A percentile compares a stretch with the other conserved stretches of the same genome.
These are phyloP conservation scores for Troides helena DNA, from an alignment of 2,888 invertebrate species.

Conservation along the genomic window DNA sequence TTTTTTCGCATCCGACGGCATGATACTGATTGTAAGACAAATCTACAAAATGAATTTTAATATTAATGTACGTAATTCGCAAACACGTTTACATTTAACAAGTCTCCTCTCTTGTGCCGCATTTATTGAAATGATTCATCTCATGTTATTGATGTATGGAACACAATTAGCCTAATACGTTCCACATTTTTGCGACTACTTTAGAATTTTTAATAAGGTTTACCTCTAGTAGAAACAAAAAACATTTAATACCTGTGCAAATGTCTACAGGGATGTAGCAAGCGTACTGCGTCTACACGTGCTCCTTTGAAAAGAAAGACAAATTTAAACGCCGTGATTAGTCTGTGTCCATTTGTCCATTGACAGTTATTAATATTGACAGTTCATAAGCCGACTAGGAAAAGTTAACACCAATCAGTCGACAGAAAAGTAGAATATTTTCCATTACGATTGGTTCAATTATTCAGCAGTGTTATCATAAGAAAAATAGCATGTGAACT, in stretches of 20 bases:
- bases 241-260: conserved; percentile 17
- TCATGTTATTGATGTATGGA: background rate
- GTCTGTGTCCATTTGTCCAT: conserved; percentile 22
- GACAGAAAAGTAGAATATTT: background rate
- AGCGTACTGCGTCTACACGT: conserved; percentile 75
- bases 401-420: conserved; percentile 18
- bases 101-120: background rate
- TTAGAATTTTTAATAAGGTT: background rate
- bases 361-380: conserved; percentile 31
- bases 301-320: conserved; percentile 71
- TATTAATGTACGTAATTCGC: conserved; percentile 1
- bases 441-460: conserved; percentile 16
- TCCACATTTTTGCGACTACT: background rate
- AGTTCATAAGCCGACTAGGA: conserved; percentile 17
- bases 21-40: conserved; percentile 59
- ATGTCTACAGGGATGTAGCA: conserved; percentile 49
- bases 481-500: background rate
- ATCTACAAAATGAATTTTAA: conserved; percentile 31
- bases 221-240: background rate
- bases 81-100: background rate
- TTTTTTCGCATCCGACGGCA: conserved; percentile 99
- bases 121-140: conserved; percentile 21
- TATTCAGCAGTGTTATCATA: conserved; percentile 5
- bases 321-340: conserved; percentile 29
- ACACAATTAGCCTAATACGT: background rate